Evolutionary conservation across 2,888 invertebrate genomes (phyloP).

Genomic region (Apotomis betuletana): DNA sequence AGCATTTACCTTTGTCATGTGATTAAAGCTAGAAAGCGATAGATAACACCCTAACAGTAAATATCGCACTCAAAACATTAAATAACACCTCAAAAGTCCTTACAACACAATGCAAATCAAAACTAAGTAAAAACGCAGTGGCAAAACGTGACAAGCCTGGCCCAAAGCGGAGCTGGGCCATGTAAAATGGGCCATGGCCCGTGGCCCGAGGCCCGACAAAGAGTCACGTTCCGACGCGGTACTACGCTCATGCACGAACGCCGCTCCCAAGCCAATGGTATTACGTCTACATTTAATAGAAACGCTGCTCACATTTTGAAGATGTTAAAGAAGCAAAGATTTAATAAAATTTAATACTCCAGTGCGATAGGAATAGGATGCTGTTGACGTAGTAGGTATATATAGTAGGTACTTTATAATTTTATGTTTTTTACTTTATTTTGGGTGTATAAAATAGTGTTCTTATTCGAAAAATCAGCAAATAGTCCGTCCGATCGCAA

Average conservation of each 20-base stretch:
- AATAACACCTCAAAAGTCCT: neutral
- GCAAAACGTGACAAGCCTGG: slow-evolving; percentile 1
- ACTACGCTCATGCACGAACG: slow-evolving; percentile 14
- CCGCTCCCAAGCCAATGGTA: slow-evolving; percentile 16
- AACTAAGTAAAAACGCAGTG: neutral
- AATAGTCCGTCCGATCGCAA: no score
- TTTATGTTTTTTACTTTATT: no score
- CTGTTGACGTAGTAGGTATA: no score
- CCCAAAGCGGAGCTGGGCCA: neutral
- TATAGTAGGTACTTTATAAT: no score
- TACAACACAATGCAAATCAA: slow-evolving; percentile 4
- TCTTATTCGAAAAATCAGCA: no score
- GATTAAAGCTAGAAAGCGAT: no score
- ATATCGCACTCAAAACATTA: no score
- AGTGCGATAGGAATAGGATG: neutral
- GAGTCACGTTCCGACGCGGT: slow-evolving; percentile 27
- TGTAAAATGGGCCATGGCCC: neutral
- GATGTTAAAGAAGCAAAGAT: neutral
- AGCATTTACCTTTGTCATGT: no score
- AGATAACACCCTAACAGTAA: no score
- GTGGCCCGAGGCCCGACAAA: slow-evolving; percentile 11
- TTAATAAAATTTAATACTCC: neutral
- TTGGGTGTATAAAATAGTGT: no score
- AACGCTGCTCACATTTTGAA: slow-evolving; percentile 19
- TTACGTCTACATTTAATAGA: slow-evolving; percentile 28